These are phyloP conservation scores for Passer domesticus DNA, from an alignment of 2,113 vertebrate species.

Conservation along the genomic window DNA sequence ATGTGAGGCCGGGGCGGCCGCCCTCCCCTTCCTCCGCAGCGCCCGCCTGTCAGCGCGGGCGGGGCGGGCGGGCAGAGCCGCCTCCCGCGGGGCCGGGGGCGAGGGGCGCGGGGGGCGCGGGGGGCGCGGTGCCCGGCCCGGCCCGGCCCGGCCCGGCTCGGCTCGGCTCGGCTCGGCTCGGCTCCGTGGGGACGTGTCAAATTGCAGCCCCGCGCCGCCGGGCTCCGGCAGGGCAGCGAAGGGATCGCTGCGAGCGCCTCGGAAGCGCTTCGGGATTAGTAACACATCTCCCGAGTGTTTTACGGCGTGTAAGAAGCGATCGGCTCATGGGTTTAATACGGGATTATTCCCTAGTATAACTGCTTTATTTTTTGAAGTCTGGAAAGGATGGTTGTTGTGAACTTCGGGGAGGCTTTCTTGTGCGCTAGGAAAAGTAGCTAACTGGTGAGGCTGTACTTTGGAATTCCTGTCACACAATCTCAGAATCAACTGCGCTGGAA, in stretches of 20 bases:
- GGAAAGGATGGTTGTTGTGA: not conserved
- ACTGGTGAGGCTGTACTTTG: not conserved
- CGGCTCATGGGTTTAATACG: not conserved
- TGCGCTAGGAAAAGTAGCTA: accelerated
- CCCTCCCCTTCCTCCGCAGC: not conserved
- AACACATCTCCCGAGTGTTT: not conserved
- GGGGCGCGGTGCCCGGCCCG: not conserved
- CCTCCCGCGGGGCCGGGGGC: not conserved
- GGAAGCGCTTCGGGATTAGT: not conserved
- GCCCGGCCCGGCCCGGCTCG: too few species aligned
- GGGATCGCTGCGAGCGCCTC: not conserved
- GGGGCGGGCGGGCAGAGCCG: not conserved
- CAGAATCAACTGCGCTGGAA: not conserved
- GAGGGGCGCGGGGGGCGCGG: not conserved
- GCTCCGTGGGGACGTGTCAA: not conserved
- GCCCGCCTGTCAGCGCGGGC: not conserved
- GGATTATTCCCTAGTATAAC: not conserved
- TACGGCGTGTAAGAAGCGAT: not conserved
- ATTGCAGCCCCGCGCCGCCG: accelerated
- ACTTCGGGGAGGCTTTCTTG: not conserved
- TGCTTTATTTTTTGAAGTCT: not conserved
- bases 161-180: not conserved
- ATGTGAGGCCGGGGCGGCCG: not conserved
- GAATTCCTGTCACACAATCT: not conserved
- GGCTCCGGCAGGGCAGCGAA: not conserved